Conservation (phyloP, 2,888 invertebrate species). For the Pristionchus mayeri region DNA sequence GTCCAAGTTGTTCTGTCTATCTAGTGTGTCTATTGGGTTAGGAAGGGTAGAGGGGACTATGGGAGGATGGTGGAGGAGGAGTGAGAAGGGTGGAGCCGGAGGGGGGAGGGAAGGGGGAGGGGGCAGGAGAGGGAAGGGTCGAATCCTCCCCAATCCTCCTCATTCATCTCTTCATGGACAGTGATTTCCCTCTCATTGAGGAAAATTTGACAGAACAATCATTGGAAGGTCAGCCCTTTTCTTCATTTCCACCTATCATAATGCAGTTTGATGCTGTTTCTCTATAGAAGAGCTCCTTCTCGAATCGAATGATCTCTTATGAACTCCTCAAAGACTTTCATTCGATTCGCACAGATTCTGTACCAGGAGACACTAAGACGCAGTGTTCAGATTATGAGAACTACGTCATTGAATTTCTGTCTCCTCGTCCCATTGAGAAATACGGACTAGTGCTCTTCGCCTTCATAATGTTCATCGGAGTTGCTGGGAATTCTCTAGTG, state of each 20-base stretch:
- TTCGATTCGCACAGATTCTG: too few species aligned
- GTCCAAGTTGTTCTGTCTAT: conserved; percentile 7
- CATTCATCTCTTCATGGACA: not conserved
- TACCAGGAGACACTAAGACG: too few species aligned
- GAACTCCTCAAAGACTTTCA: too few species aligned
- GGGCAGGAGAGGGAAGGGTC: not conserved
- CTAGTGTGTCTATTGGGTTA: conserved; percentile 25
- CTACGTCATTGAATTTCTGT: conserved; percentile 24
- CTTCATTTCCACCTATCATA: not conserved
- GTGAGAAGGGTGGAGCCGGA: not conserved
- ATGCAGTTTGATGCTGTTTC: too few species aligned
- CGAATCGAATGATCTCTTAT: too few species aligned
- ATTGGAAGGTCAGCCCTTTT: not conserved
- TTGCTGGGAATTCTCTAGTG: conserved; percentile 30
- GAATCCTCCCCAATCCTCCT: not conserved
- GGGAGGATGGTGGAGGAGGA: not conserved
- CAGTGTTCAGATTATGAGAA: not conserved
- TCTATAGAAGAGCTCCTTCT: too few species aligned
- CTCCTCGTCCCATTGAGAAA: conserved; percentile 9
- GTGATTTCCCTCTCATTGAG: not conserved
- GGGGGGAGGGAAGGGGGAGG: not conserved
- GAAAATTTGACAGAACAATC: not conserved
- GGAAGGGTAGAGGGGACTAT: not conserved
- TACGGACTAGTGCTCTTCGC: conserved; percentile 20
- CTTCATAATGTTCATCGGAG: conserved; percentile 16